A percentile compares a stretch with the other conserved stretches of the same genome.
Conservation (phyloP, 2,888 invertebrate genomes). For the Brachyopa scutellaris region DNA sequence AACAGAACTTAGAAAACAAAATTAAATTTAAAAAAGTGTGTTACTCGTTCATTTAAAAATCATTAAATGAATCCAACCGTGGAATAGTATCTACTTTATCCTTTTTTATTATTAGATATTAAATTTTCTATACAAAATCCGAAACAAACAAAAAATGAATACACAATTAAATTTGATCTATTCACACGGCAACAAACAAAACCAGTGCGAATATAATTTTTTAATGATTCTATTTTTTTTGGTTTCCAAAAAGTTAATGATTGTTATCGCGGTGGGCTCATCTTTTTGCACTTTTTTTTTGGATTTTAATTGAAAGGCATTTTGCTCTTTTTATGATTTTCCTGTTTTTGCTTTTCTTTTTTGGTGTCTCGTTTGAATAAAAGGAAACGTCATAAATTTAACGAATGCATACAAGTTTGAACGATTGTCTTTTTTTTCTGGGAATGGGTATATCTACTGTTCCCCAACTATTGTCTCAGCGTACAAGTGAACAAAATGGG, state of each 20-base stretch:
- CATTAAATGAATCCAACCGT: no score
- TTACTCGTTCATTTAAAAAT: no score
- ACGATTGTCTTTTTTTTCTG: not conserved
- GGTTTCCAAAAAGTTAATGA: not conserved
- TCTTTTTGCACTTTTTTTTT: not conserved
- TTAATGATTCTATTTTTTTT: not conserved
- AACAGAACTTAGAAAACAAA: no score
- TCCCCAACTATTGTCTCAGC: not conserved
- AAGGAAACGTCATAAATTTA: not conserved
- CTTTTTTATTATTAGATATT: not conserved
- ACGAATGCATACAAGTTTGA: not conserved
- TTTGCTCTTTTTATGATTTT: no score
- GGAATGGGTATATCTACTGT: slow-evolving; percentile 9
- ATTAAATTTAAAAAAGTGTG: no score
- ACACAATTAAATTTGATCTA: slow-evolving; percentile 3
- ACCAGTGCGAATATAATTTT: not conserved
- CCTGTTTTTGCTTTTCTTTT: not conserved
- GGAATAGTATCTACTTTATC: no score
- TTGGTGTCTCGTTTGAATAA: not conserved
- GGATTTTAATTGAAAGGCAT: slow-evolving; percentile 9
- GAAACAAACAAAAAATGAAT: no score
- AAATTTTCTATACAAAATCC: not conserved
- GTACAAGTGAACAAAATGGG: slow-evolving; percentile 7
- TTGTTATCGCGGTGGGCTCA: not conserved
- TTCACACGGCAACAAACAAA: not conserved